Percentiles rank a stretch among this genome's conserved stretches.
These are phyloP conservation scores for Serinus canaria DNA, from an alignment of 2,113 vertebrate species.

Conservation along the genomic window DNA sequence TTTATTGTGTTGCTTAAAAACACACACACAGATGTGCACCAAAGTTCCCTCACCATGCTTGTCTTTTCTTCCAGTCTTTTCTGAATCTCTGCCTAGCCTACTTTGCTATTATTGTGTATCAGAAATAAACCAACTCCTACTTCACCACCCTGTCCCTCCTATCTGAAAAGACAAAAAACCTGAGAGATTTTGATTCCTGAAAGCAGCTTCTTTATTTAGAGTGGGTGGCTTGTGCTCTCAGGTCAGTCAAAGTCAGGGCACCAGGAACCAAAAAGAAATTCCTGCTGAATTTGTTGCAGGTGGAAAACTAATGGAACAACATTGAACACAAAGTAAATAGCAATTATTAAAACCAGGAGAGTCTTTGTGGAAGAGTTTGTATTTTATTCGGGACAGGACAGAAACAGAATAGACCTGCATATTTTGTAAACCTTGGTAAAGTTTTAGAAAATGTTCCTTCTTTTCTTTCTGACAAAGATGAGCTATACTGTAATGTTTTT, in stretches of 20 bases:
- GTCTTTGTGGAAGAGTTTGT: background rate
- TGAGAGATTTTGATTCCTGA: background rate
- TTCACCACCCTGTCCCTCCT: background rate
- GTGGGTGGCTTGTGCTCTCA: background rate
- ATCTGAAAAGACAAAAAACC: background rate
- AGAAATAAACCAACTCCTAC: background rate
- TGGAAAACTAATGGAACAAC: background rate
- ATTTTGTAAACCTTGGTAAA: background rate
- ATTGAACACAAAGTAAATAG: background rate
- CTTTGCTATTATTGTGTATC: background rate
- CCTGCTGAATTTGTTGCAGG: background rate
- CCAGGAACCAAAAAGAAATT: background rate
- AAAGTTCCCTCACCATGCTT: background rate
- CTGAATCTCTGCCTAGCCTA: background rate
- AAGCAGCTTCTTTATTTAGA: background rate
- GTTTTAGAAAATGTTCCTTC: background rate
- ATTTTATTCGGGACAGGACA: background rate
- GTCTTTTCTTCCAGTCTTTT: background rate
- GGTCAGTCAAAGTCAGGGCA: background rate
- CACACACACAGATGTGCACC: background rate
- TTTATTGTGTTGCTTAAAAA: background rate
- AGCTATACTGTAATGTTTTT: background rate
- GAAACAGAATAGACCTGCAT: background rate
- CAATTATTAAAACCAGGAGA: constrained; percentile 20
- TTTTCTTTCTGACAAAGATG: background rate